These are phyloP conservation scores for Oeneis ivallda DNA, from an alignment of 2,888 invertebrate species.

Conservation along the genomic window DNA sequence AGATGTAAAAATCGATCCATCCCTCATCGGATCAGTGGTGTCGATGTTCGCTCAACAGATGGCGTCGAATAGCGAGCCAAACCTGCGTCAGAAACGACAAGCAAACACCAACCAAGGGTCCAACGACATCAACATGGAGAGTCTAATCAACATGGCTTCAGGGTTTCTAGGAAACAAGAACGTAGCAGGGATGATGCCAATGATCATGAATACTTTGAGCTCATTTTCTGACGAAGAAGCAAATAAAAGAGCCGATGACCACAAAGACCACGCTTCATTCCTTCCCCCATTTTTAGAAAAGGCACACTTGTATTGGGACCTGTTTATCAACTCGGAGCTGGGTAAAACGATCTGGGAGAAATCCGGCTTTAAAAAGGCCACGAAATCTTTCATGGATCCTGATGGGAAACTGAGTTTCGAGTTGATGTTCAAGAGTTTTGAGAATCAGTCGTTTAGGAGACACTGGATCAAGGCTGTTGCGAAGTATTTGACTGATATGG, in stretches of 20 bases:
- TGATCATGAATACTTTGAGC: constrained; percentile 84
- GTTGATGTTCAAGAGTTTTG: constrained; percentile 87
- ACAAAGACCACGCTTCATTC: constrained; percentile 86
- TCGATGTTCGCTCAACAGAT: constrained; percentile 74
- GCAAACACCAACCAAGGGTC: constrained; percentile 56
- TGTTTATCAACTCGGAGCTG: constrained; percentile 89
- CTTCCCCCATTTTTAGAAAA: constrained; percentile 85
- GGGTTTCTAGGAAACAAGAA: constrained; percentile 76
- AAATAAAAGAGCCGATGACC: constrained; percentile 81
- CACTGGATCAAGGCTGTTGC: constrained; percentile 91
- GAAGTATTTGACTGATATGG: constrained; percentile 87
- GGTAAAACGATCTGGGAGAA: constrained; percentile 88
- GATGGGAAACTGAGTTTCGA: constrained; percentile 87
- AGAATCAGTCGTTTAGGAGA: constrained; percentile 89
- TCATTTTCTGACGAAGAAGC: constrained; percentile 84
- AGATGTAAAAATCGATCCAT: constrained; percentile 82
- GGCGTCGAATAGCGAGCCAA: constrained; percentile 49
- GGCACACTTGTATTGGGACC: constrained; percentile 88
- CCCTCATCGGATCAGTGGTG: constrained; percentile 75
- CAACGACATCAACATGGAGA: constrained; percentile 75
- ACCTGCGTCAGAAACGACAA: constrained; percentile 54
- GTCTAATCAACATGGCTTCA: constrained; percentile 79
- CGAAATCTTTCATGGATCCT: constrained; percentile 85
- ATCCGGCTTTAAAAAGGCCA: constrained; percentile 85
- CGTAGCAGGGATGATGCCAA: constrained; percentile 80